Evolutionary conservation across 2,113 vertebrate genomes (phyloP), one percentile per base, ranked within the genome.

Genomic region (Alligator sinensis): DNA sequence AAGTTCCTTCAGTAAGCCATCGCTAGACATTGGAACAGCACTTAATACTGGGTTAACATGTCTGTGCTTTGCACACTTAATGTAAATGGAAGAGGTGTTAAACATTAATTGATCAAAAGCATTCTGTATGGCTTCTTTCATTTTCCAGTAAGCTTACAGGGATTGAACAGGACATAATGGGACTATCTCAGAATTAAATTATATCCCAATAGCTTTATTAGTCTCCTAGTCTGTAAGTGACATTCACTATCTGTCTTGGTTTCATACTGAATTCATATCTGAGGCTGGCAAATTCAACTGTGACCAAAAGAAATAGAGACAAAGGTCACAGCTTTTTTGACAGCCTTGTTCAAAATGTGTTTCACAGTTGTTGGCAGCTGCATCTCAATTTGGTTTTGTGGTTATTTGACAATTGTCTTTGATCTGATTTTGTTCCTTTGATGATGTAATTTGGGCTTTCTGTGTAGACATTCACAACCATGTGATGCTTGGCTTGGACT

Each of bases 391-490:
- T 63, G 0, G 1, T 85, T 92, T 75, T 28, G 11, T 77, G 63
- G 60, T 88, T 25, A 9, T 25, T 76, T 21, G 88, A 28, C 78
- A 58, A 4, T 7, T 55, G 77, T 93, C 80, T 86, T 86, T 18
- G 80, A 9, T 79, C 22, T 47, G 84, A 2, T 30, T 61, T 74
- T 66, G 62, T 54, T 92, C 25, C 47, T 96, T 24, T 27, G 0
- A 0, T 47, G 55, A 59, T 77, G 85, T 24, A 62, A 28, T 9
- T 62, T 2, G 82, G 68, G 84, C 74, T 94, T 90, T 94, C 24
- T 81, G 86, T 80, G 72, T 87, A 89, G 84, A 87, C 76, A 85
- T 62, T 92, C 80, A 24, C 77, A 93, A 54, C 54, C 8, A 25
- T 61, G 64, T 13, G 10, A 38, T 58, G 27, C 74, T 59, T 24